Conservation (phyloP, 2,797 vertebrate species). For the Rhinichthys osculus region DNA sequence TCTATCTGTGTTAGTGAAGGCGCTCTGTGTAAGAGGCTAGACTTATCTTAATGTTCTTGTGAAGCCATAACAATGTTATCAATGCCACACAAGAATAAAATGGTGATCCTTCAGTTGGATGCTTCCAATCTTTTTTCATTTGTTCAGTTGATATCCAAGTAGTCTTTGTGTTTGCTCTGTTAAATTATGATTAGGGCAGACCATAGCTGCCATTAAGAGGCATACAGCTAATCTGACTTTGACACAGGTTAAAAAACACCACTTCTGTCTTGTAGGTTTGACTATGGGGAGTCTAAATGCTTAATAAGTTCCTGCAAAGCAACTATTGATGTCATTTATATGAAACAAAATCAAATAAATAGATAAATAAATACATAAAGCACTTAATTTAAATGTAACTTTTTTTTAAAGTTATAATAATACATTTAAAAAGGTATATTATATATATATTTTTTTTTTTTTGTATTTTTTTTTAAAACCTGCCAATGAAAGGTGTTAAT, state of each 20-base stretch:
- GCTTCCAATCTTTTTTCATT: slow-evolving; percentile 33
- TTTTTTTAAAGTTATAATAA: no score
- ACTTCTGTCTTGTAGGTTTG: background rate
- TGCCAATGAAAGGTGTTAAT: no score
- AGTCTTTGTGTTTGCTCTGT: slow-evolving; percentile 19
- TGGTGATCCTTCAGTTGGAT: slow-evolving; percentile 29
- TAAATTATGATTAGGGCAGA: slow-evolving; percentile 12
- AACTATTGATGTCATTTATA: background rate
- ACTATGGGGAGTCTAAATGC: no score
- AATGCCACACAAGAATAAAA: slow-evolving; percentile 44
- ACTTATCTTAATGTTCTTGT: slow-evolving; percentile 57
- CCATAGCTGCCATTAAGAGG: background rate
- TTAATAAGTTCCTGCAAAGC: background rate
- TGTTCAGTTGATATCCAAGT: slow-evolving; percentile 25
- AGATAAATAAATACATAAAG: background rate
- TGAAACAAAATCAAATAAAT: background rate
- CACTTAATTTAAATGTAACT: background rate
- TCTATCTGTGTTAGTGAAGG: slow-evolving; percentile 47
- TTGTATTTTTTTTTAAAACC: no score
- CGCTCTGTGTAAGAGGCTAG: slow-evolving; percentile 39
- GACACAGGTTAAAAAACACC: background rate
- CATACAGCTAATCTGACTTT: background rate
- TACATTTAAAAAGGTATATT: no score
- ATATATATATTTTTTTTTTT: no score
- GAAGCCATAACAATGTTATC: slow-evolving; percentile 55